These are phyloP conservation scores for Hypotaenidia philippensis DNA, from an alignment of 2,797 vertebrate species.

Conservation along the genomic window DNA sequence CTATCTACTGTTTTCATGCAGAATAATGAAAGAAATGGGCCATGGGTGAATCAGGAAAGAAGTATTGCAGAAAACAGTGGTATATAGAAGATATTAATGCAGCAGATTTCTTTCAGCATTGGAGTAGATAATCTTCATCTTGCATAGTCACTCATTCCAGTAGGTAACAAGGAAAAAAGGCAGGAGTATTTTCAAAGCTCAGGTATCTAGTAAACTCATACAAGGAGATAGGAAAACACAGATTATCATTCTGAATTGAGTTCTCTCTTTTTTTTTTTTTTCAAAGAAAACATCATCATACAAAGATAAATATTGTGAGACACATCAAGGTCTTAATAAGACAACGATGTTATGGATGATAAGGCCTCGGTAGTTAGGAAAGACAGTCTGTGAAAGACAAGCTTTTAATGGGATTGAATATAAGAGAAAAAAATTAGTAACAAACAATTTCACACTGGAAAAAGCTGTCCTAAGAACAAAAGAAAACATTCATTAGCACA, in stretches of 20 bases:
- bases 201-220: background rate
- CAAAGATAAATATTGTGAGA: background rate
- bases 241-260: background rate
- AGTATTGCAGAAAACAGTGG: background rate
- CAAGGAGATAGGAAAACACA: background rate
- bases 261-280: conserved; percentile 14
- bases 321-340: background rate
- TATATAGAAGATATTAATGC: background rate
- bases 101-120: background rate
- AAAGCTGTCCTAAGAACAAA: conserved; percentile 21
- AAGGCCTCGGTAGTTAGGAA: background rate
- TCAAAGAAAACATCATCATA: background rate
- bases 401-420: background rate
- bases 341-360: background rate
- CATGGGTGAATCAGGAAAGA: background rate
- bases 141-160: background rate
- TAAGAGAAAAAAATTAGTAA: background rate
- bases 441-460: conserved; percentile 19
- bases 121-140: background rate
- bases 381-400: background rate
- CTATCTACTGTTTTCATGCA: background rate
- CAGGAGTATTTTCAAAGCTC: background rate
- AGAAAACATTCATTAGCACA: conserved; percentile 5
- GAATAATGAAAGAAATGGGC: conserved; percentile 27
- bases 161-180: background rate